Evolutionary conservation across 1,140 invertebrate species (phyloP), one percentile per base, ranked within the genome.

Genomic region (Heliconius nattereri): DNA sequence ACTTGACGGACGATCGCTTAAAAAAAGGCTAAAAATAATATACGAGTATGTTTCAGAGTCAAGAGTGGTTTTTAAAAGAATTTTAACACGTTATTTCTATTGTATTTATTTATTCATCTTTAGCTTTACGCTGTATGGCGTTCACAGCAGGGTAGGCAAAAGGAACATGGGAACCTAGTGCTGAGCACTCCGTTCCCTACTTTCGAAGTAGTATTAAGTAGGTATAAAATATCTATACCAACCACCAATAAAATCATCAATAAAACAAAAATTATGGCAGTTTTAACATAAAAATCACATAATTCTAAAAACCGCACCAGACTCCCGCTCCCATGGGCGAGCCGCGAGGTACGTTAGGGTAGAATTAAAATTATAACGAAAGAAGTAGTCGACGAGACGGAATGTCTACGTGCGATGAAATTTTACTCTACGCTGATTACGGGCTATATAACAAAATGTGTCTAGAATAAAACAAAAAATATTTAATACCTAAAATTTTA

Each of bases 341-440:
- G 75, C 40, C 75, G 83, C 26, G 78, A 76, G 75, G 40, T 78
- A 78, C 79, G 73, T 73, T 83, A 83, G 83, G 81, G 83, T 80
- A 78, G 83, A 81, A 81, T 82, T 83, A 86, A 86, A 86, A 87
- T 88, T 85, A 88, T 89, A 84, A 85, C 85, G 83, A 86, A 83
- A 81, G 81, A 78, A 81, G 66, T 76, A 72, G 71, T 78, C 70
- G 80, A 35, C 73, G 73, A 81, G 77, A 81, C 80, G 80, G 40
- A 71, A 60, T 76, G 75, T 35, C 75, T 60, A 76, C 49, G 57
- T 49, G 75, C 35, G 70, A 70, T 71, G 40, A 76, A 76, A 76
- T 76, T 49, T 71, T 45, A 26, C 37, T 76, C n/a, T 66, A 66
- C 60, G 60, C 60, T 66, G 60, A 66, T 66, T 66, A 66, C 60